Percentiles rank a stretch among this genome's conserved stretches.
Evolutionary conservation across 2,113 vertebrate genomes (phyloP).

Genomic region (Charina bottae): DNA sequence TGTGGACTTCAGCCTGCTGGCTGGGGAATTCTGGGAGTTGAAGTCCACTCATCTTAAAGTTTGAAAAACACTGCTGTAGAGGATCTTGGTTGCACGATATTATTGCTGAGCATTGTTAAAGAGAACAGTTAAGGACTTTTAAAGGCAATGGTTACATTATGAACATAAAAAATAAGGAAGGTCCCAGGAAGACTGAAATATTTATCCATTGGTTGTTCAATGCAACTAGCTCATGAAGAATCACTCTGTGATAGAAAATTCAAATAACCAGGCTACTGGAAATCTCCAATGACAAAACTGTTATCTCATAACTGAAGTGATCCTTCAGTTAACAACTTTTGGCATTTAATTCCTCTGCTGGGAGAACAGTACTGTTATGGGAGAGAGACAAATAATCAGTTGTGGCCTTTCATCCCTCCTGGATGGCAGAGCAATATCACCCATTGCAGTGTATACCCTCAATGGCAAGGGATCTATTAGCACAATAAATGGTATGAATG

Average conservation of each 20-base stretch:
- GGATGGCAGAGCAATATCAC: too few species aligned
- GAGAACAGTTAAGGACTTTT: background rate
- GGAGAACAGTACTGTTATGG: background rate
- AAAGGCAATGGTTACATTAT: background rate
- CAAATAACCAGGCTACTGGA: background rate
- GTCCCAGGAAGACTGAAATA: background rate
- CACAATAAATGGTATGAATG: too few species aligned
- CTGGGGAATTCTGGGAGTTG: background rate
- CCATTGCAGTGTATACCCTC: too few species aligned
- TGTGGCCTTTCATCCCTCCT: background rate
- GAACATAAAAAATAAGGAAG: background rate
- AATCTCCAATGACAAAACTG: background rate
- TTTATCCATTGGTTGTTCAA: background rate
- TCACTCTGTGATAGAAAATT: background rate
- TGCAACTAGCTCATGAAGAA: background rate
- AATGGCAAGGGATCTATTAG: too few species aligned
- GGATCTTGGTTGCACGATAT: background rate
- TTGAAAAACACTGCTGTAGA: background rate
- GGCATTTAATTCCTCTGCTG: background rate
- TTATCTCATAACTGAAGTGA: background rate
- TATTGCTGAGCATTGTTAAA: background rate
- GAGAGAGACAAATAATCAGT: background rate
- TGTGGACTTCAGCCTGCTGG: background rate
- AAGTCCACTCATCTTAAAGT: background rate
- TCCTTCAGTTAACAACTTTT: background rate